These are phyloP conservation scores for Nomia melanderi DNA, from an alignment of 1,140 invertebrate genomes.

Conservation along the genomic window DNA sequence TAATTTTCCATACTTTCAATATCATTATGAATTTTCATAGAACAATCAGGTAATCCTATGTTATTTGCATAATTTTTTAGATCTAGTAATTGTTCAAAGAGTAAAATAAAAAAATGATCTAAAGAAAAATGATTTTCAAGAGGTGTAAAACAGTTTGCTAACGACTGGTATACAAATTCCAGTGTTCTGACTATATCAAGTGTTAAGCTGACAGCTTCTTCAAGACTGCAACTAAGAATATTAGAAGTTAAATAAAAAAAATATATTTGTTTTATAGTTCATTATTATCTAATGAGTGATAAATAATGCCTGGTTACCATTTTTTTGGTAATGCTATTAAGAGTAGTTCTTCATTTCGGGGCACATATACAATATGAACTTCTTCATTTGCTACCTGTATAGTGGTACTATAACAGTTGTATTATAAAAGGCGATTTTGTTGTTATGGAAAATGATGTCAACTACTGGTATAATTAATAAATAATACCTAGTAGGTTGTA, in stretches of 20 bases:
- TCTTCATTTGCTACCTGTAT: slow-evolving; percentile 80
- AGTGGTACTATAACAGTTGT: slow-evolving; percentile 79
- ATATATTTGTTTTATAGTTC: slow-evolving; percentile 65
- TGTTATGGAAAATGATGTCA: slow-evolving; percentile 42
- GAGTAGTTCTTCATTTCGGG: slow-evolving; percentile 82
- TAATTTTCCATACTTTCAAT: slow-evolving; percentile 48
- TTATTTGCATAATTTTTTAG: slow-evolving; percentile 59
- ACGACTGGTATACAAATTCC: slow-evolving; percentile 80
- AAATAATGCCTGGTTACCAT: slow-evolving; percentile 72
- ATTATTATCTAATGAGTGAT: slow-evolving; percentile 47
- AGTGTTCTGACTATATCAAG: slow-evolving; percentile 80
- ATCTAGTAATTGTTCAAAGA: slow-evolving; percentile 79
- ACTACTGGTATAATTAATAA: slow-evolving; percentile 12
- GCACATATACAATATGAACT: slow-evolving; percentile 83
- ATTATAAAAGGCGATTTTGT: slow-evolving; percentile 40
- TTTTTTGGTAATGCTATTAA: slow-evolving; percentile 78
- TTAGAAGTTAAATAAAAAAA: slow-evolving; percentile 73
- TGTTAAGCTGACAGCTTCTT: slow-evolving; percentile 80
- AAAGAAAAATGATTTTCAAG: slow-evolving; percentile 75
- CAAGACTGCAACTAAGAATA: slow-evolving; percentile 78
- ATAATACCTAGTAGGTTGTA: slow-evolving; percentile 79
- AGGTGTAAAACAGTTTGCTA: slow-evolving; percentile 80
- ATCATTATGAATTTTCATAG: slow-evolving; percentile 31
- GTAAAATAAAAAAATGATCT: slow-evolving; percentile 82
- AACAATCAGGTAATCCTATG: neutral